These are phyloP conservation scores for Ommatoiulus sabulosus DNA, from an alignment of 2,888 invertebrate species.

Conservation along the genomic window DNA sequence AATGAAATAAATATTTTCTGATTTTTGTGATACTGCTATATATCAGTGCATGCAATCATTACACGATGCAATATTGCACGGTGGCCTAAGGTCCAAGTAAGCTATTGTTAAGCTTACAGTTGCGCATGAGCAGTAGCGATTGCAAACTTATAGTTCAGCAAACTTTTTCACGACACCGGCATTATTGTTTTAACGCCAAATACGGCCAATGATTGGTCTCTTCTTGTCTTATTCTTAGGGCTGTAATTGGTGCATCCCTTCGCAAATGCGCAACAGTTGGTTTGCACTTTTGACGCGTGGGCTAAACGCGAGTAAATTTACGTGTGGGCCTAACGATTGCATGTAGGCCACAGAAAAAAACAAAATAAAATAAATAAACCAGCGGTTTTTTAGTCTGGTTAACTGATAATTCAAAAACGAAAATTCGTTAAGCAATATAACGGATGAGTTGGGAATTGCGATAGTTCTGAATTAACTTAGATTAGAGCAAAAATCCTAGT, in stretches of 20 bases:
- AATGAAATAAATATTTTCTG: no score
- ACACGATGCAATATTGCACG: no score
- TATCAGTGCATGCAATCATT: no score
- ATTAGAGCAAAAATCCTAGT: neutral
- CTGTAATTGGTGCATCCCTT: conserved; percentile 22
- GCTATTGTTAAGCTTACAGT: no score
- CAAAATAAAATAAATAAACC: neutral
- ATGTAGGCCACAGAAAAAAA: conserved; percentile 6
- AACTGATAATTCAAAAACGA: neutral
- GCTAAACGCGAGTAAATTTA: conserved; percentile 12
- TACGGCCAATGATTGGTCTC: conserved; percentile 3
- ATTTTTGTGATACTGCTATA: no score
- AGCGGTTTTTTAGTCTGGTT: neutral
- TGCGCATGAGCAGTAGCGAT: no score
- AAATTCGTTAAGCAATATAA: neutral
- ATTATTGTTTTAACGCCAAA: neutral
- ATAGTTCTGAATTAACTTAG: neutral
- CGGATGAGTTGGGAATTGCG: neutral
- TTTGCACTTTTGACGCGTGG: neutral
- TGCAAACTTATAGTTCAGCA: no score
- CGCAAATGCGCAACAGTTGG: neutral
- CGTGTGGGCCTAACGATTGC: conserved; percentile 11
- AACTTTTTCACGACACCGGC: no score
- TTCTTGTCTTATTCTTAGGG: neutral
- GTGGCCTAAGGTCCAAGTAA: no score